phyloP scores from a whole-genome alignment of 2,888 invertebrate species.

The Drosophila fulvimacula region DNA sequence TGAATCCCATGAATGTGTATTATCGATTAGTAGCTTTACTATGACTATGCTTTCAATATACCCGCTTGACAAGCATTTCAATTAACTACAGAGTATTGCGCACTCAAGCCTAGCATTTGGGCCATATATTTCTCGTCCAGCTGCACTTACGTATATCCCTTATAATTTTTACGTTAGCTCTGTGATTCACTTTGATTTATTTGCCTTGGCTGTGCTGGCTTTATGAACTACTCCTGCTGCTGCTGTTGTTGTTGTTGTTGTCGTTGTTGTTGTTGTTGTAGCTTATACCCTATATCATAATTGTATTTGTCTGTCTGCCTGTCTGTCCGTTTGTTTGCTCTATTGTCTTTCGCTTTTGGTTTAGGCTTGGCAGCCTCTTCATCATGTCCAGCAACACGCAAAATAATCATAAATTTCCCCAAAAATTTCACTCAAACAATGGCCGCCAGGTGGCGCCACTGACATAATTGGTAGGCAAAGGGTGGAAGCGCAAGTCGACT shows the following conservation, averaged over 20 bases:
- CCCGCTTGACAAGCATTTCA: neutral
- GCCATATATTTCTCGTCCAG: neutral
- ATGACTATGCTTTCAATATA: no score
- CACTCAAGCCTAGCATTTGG: neutral
- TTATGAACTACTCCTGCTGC: neutral
- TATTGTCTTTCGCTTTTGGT: slow-evolving; percentile 30
- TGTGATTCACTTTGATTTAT: slow-evolving; percentile 40
- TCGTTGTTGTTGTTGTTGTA: neutral
- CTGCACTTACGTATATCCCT: neutral
- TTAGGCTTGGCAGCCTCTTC: slow-evolving; percentile 40
- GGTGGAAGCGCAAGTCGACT: neutral
- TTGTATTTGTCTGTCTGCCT: slow-evolving; percentile 2
- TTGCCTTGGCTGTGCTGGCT: slow-evolving; percentile 9
- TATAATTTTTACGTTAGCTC: slow-evolving; percentile 13
- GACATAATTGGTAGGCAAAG: slow-evolving; percentile 36
- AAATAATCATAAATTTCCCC: slow-evolving; percentile 64
- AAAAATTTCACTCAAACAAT: slow-evolving; percentile 38
- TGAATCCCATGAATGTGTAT: no score
- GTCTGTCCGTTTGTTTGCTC: neutral
- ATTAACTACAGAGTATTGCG: neutral
- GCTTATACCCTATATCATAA: slow-evolving; percentile 31
- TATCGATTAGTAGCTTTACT: neutral
- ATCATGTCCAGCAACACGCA: slow-evolving; percentile 55
- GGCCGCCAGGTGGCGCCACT: slow-evolving; percentile 47
- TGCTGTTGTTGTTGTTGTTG: neutral